Conservation (phyloP, 2,113 vertebrate genomes). For the Carlito syrichta region DNA sequence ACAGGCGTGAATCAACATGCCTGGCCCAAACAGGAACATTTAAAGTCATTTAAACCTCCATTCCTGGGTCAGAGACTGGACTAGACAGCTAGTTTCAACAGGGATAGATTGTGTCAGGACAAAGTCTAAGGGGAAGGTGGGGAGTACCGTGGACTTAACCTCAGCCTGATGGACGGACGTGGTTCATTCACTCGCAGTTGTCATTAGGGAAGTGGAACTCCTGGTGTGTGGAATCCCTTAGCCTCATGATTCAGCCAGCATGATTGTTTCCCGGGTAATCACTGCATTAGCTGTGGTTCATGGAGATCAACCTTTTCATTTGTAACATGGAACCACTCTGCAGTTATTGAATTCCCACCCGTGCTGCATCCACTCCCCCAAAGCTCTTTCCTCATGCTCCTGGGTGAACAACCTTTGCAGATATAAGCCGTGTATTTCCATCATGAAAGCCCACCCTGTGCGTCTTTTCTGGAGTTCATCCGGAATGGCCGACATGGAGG, state of each 20-base stretch:
- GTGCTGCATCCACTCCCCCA: fast-evolving
- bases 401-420: not conserved
- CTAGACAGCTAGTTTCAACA: not conserved
- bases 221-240: not conserved
- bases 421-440: not conserved
- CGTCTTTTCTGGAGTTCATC: fast-evolving
- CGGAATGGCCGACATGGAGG: not conserved
- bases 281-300: fast-evolving
- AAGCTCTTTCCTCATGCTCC: not conserved
- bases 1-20: too few relatives aligned
- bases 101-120: fast-evolving
- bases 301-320: not conserved
- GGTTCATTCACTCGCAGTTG: fast-evolving
- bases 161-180: fast-evolving
- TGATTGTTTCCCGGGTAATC: not conserved
- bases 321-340: too few relatives aligned
- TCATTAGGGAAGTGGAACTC: not conserved
- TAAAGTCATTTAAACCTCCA: not conserved
- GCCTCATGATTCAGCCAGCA: not conserved
- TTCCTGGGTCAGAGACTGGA: not conserved
- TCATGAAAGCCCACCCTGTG: fast-evolving
- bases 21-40: not conserved
- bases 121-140: not conserved
- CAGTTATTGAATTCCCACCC: fast-evolving
- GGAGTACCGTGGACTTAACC: fast-evolving